These are phyloP conservation scores for Aplocera efformata DNA, from an alignment of 2,888 invertebrate species.

Conservation along the genomic window DNA sequence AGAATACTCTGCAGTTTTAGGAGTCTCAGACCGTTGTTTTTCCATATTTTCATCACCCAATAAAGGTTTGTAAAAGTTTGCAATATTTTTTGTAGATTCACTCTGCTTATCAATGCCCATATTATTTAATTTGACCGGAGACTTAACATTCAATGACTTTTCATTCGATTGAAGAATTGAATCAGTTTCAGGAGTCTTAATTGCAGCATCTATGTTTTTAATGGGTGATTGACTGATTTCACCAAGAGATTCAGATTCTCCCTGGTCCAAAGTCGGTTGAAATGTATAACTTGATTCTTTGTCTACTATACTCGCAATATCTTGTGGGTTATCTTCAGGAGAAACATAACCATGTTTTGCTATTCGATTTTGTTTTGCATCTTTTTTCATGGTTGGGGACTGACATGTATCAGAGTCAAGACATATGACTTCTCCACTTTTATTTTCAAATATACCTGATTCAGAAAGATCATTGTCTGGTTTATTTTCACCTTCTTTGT, in stretches of 20 bases:
- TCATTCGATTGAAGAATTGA: too few species aligned
- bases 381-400: slow-evolving; percentile 13
- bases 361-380: slow-evolving; percentile 3
- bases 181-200: background rate
- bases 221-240: background rate
- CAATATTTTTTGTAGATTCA: slow-evolving; percentile 30
- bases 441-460: slow-evolving; percentile 47
- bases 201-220: slow-evolving; percentile 1
- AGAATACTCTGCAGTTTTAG: background rate
- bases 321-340: background rate
- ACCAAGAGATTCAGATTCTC: too few species aligned
- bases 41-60: slow-evolving; percentile 21
- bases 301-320: background rate
- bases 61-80: slow-evolving; percentile 60
- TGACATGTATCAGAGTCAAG: slow-evolving; percentile 16
- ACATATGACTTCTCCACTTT: slow-evolving; percentile 17
- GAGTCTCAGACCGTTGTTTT: slow-evolving; percentile 1
- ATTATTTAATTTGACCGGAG: slow-evolving; percentile 1
- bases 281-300: too few species aligned
- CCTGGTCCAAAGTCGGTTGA: too few species aligned
- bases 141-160: background rate
- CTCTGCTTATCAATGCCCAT: background rate
- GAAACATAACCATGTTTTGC: slow-evolving; percentile 1
- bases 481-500: slow-evolving; percentile 24
- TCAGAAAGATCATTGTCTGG: slow-evolving; percentile 40